Evolutionary conservation across 1,140 invertebrate species (phyloP), one percentile per base, ranked within the genome.

Genomic region (Cheumatopsyche charites): DNA sequence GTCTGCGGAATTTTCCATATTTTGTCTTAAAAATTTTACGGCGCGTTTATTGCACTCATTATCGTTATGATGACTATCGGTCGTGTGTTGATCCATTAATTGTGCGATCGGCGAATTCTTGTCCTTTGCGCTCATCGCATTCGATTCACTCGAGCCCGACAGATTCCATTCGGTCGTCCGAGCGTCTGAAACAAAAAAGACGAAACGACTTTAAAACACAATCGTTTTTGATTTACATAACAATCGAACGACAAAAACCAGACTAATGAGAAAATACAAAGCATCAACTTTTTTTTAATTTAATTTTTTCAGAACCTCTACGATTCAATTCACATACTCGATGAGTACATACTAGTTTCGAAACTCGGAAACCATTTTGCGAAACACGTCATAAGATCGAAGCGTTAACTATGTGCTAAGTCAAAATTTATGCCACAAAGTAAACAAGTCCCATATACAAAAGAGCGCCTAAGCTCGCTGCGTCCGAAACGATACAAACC

Each of bases 11-110:
- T 58, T 58, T 58, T 58, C 55, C 55, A 58, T 58, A 23, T 58
- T 58, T 58, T 58, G 55, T n/a, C 23, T 58, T 58, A 58, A 58
- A 58, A 58, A 12, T 58, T 58, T 58, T 58, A 58, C 25, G 9
- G 55, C 23, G 2, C 55, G 55, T 58, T 58, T 58, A 58, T 58
- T 58, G 21, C 55, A 58, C 23, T 58, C 55, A 58, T 23, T 58
- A 19, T 58, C 55, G 55, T 25, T 58, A 21, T 58, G 55, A 58
- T 58, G 23, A 9, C 23, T 58, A 58, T 58, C 55, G 21, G 17
- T 13, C 4, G 15, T 15, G 13, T 47, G 43, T 15, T 15, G 43
- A 47, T 47, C 43, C 43, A 47, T 47, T 47, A 47, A 47, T 47
- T 47, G 43, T 7, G 12, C 55, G 3, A 58, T 58, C 55, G 55